Conservation (phyloP, 2,113 vertebrate species). For the Sorex araneus region DNA sequence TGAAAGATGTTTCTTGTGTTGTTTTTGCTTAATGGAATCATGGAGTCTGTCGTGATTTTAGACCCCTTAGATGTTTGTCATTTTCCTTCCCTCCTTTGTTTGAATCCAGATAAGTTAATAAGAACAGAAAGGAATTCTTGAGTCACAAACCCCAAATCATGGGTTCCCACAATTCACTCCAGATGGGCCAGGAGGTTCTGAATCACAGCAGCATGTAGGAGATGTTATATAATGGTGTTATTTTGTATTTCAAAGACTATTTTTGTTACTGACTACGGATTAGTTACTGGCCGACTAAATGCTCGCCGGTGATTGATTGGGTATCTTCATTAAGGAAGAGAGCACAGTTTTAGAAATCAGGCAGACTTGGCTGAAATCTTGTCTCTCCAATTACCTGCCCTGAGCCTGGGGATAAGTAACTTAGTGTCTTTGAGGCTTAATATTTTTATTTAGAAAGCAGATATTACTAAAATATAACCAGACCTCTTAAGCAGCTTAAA, state of each 20-base stretch:
- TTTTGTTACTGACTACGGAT: slow-evolving; percentile 34
- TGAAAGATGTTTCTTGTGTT: slow-evolving; percentile 33
- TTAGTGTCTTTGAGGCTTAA: slow-evolving; percentile 26
- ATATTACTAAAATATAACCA: background rate
- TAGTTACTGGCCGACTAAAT: slow-evolving; percentile 11
- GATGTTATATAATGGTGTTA: background rate
- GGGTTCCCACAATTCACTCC: background rate
- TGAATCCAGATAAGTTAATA: slow-evolving; percentile 26
- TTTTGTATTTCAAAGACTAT: slow-evolving; percentile 43
- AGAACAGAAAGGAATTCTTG: slow-evolving; percentile 40
- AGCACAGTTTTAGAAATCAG: background rate
- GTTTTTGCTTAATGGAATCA: background rate
- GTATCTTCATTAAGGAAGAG: background rate
- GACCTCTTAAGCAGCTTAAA: background rate
- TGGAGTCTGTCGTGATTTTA: slow-evolving; percentile 32
- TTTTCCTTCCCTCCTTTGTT: background rate
- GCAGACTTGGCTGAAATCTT: background rate
- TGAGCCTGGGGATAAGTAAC: background rate
- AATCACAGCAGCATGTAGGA: background rate
- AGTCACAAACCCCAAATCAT: background rate
- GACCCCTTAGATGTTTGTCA: background rate
- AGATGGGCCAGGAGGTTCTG: background rate
- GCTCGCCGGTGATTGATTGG: background rate
- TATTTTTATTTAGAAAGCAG: slow-evolving; percentile 51
- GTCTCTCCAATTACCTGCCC: background rate